Evolutionary conservation across 2,888 invertebrate genomes (phyloP).

Genomic region (Tromatobia lineatoria): DNA sequence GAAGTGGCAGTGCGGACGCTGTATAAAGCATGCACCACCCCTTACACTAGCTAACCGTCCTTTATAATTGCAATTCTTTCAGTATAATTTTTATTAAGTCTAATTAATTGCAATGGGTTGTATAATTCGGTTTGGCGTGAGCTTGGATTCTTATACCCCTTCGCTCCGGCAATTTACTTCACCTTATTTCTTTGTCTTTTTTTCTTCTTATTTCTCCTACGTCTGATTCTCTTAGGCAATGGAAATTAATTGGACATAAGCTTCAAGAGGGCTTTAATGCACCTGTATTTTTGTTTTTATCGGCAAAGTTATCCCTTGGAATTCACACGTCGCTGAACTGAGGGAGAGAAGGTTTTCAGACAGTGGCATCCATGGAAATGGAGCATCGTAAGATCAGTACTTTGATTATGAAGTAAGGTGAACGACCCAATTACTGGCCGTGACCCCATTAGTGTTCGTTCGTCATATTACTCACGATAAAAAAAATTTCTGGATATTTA

Average conservation of each 20-base stretch:
- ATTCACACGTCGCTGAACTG: constrained; percentile 1
- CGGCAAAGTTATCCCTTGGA: not conserved
- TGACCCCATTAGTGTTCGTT: too few relatives aligned
- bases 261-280: not conserved
- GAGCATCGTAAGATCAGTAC: not conserved
- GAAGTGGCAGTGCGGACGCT: not conserved
- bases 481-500: too few relatives aligned
- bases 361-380: not conserved
- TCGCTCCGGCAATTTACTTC: constrained; percentile 28
- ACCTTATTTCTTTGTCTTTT: not conserved
- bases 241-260: constrained; percentile 38
- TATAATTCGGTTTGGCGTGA: constrained; percentile 78
- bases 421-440: too few relatives aligned
- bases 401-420: too few relatives aligned
- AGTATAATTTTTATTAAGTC: constrained; percentile 84
- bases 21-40: constrained; percentile 26
- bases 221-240: not conserved
- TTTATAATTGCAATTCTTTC: constrained; percentile 83
- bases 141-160: constrained; percentile 15
- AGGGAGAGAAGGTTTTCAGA: not conserved
- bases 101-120: constrained; percentile 84
- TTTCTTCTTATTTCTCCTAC: not conserved
- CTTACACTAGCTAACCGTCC: constrained; percentile 65
- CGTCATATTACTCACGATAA: too few relatives aligned
- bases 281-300: not conserved